Base-by-base conservation (phyloP, 2,113 vertebrate genomes). In the Eublepharis macularius region DNA sequence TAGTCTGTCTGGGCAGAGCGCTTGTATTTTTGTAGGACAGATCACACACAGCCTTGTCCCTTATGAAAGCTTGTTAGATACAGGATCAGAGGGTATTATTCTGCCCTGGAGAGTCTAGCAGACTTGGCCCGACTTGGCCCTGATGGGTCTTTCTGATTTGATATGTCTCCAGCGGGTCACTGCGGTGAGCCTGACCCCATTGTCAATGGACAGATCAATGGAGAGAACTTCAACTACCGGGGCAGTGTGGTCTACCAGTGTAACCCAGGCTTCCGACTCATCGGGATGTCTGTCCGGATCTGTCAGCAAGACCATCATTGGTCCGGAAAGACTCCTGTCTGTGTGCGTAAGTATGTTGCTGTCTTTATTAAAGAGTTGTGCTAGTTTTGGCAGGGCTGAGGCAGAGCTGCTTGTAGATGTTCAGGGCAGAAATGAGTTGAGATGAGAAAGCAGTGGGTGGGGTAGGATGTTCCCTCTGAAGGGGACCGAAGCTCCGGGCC, bases 181-280 rank as follows among this genome's bases (percentile, higher is more conserved):
- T 99, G 99, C 1, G 99, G 99, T 1, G 95, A 95, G 1, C 98
- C 98, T 1, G 97, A 98, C 66, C 97, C 98, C 86, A 98, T 99
- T 0, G 98, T 99, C 87, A 99, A 99, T 0, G 99, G 99, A 12
- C 97, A 99, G 89, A 98, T 99, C 93, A 98, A 96, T 0, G 99
- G 98, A 0, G 98, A 99, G 94, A 99, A 99, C 94, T 99, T 97
- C 94, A 99, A 96, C 94, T 99, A 99, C 94, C 95, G 99, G 1
- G 99, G 98, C 92, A 99, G 98, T 0, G 98, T 99, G 89, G 98
- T 99, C 19, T 99, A 99, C 92, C 98, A 99, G 94, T 99, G 99
- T 90, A 96, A 95, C 85, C 97, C 98, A 2, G 99, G 99, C 54
- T 99, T 99, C 94, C 97, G 98, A 54, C 97, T 99, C 2, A 98